A percentile compares a stretch with the other conserved stretches of the same genome.
Conservation (phyloP, 2,797 vertebrate species). For the Anas acuta region DNA sequence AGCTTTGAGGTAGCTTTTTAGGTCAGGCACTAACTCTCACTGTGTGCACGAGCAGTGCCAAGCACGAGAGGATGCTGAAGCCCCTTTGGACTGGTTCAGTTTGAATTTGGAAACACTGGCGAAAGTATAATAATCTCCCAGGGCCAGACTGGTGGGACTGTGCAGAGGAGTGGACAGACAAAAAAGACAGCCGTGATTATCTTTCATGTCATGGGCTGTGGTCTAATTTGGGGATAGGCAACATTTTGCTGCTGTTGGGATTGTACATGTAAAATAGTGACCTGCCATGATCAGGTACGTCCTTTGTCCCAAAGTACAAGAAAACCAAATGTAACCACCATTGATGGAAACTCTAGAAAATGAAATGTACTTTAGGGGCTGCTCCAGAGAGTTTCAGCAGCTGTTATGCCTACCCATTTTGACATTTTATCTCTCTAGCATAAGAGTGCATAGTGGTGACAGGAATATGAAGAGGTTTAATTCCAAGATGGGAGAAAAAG, state of each 20-base stretch:
- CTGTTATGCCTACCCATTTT: neutral
- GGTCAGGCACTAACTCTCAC: neutral
- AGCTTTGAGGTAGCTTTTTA: slow-evolving; percentile 8
- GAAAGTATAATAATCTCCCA: neutral
- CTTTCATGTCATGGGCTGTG: neutral
- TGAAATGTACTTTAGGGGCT: neutral
- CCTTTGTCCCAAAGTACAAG: neutral
- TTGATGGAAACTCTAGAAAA: neutral
- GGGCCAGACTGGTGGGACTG: neutral
- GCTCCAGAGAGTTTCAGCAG: neutral
- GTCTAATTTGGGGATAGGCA: neutral
- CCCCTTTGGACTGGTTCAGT: rapidly evolving
- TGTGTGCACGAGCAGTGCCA: neutral
- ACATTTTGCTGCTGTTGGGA: neutral
- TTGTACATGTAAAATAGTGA: neutral
- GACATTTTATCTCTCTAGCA: neutral
- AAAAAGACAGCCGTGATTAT: neutral
- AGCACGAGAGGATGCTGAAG: rapidly evolving
- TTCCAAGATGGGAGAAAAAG: neutral
- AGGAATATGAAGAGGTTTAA: neutral
- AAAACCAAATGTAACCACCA: neutral
- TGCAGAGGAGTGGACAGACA: neutral
- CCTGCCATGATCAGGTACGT: neutral
- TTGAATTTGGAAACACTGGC: neutral
- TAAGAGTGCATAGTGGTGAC: neutral